Base-by-base conservation (phyloP, 2,797 vertebrate species). In the Sebastes vulpes region DNA sequence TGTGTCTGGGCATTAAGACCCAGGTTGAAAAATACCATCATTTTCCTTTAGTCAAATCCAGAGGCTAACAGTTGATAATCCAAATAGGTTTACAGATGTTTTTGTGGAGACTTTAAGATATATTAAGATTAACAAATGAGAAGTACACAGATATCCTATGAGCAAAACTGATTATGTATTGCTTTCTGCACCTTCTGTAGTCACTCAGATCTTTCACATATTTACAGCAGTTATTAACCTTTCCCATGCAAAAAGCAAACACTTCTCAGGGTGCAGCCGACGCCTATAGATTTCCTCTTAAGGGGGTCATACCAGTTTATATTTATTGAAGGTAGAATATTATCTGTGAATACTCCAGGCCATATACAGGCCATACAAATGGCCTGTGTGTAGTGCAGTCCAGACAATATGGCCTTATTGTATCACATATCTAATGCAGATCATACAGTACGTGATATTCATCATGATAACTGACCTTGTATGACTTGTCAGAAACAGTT, bases 201-300 rank as follows among this genome's bases (percentile, higher is more conserved):
- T 65, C 60, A 53, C 16, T 65, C 10, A 12, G 32, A 12, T 5
- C 32, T 11, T 35, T 79, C n/a, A 52, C 42, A 80, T 87, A 83
- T 83, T 87, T 81, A 31, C 52, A 67, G 75, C 38, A 68, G 59
- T 84, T 89, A 85, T 91, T 72, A 72, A 87, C 69, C 66, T 82
- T 57, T 77, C 70, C 76, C 69, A n/a, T 58, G 14, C 32, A 74
- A 76, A 82, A 75, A 79, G 69, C 73, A 82, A 73, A 79, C 63
- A 72, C 21, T 16, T n/a, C 16, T 35, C 52, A 71, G 79, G 69
- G 71, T 12, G 66, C n/a, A 77, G 85, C 70, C 58, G 38, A 79
- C 69, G 8, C 75, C 72, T 79, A 72, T 56, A 77, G 71, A 80
- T 75, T 58, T 52, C 65, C 73, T 48, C 21, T n/a, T 11, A 58